Conservation (phyloP, 2,888 invertebrate species). For the Andrena bucephala region DNA sequence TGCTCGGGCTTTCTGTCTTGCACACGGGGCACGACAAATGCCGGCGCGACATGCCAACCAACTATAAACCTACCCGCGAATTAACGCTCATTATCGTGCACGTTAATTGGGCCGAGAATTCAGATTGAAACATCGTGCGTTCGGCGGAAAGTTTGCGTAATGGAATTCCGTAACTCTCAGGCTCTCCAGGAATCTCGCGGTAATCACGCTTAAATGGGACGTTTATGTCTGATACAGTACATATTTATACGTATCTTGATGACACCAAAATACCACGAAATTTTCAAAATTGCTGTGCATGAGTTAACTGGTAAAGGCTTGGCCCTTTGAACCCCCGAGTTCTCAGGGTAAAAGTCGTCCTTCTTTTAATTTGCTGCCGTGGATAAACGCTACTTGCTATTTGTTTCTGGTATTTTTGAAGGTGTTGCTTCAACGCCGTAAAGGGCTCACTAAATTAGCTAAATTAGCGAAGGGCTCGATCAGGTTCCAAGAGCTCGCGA, state of each 20-base stretch:
- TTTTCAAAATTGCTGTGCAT: no score
- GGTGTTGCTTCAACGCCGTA: not conserved
- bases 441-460: not conserved
- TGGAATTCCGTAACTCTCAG: slow-evolving; percentile 33
- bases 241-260: not conserved
- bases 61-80: slow-evolving; percentile 54
- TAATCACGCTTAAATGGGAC: slow-evolving; percentile 10
- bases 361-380: no score
- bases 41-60: slow-evolving; percentile 49
- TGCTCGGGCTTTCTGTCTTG: slow-evolving; percentile 7
- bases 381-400: not conserved
- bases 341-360: no score
- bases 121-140: slow-evolving; percentile 44
- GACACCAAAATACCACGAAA: no score
- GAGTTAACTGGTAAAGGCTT: no score
- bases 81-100: slow-evolving; percentile 56
- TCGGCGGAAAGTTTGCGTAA: slow-evolving; percentile 32
- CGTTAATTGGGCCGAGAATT: slow-evolving; percentile 51
- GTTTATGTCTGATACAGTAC: not conserved
- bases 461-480: not conserved
- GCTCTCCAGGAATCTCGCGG: slow-evolving; percentile 23
- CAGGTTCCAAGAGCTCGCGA: slow-evolving; percentile 42
- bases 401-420: not conserved
- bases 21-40: slow-evolving; percentile 39
- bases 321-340: no score